Percentiles rank a stretch among this genome's conserved stretches.
Evolutionary conservation across 1,140 invertebrate species (phyloP).

Genomic region (Bombus sibiricus): DNA sequence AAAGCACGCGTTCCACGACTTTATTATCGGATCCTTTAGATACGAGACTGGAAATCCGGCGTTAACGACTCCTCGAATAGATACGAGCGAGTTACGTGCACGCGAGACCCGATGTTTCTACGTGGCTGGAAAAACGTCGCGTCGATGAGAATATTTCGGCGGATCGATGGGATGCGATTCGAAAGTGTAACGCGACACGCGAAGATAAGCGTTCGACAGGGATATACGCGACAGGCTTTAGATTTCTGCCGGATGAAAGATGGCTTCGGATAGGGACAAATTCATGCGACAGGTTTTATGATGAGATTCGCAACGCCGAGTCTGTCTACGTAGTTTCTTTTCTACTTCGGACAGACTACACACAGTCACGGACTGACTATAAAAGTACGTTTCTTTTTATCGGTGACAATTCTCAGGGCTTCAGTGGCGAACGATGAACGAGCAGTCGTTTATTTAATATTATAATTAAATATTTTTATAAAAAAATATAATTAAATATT

Average conservation of each 20-base stretch:
- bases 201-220: neutral
- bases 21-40: constrained; percentile 53
- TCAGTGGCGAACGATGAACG: too few species aligned
- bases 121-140: neutral
- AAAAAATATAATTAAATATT: too few species aligned
- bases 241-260: neutral
- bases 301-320: neutral
- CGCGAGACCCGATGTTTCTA: neutral
- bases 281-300: neutral
- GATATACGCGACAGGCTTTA: neutral
- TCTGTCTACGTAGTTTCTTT: neutral
- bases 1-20: constrained; percentile 30
- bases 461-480: too few species aligned
- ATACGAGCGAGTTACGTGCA: neutral
- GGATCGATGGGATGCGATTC: neutral
- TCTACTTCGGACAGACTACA: neutral
- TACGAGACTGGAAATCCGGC: constrained; percentile 26
- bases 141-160: neutral
- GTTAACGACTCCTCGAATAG: constrained; percentile 35
- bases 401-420: too few species aligned
- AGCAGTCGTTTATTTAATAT: too few species aligned
- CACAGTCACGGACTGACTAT: too few species aligned
- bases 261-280: neutral
- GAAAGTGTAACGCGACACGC: neutral
- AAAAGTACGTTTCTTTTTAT: too few species aligned